Evolutionary conservation across 2,888 invertebrate species (phyloP), one percentile per base, ranked within the genome.

Genomic region (Anthoptus insignis): DNA sequence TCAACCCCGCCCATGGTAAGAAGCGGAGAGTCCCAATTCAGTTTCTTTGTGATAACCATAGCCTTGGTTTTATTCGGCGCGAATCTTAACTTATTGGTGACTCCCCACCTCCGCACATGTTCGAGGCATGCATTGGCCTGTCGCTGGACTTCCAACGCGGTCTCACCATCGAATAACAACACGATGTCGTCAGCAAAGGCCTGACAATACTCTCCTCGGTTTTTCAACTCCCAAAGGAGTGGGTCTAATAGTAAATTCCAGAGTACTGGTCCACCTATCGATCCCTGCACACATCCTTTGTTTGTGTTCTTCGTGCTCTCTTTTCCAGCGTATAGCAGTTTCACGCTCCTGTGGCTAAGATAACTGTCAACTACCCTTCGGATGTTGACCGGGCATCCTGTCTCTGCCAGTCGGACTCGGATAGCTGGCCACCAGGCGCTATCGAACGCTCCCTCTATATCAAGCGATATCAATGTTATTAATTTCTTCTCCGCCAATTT

Each of bases 341-440:
- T 27, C 5, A 27, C 27, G 7, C 27, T 27, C 3, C 27, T 3
- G 3, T 27, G 27, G 27, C 7, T 27, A 3, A 27, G 27, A 7
- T 27, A 27, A 27, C 27, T 27, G 27, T 27, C 27, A 27, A 27
- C 5, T 5, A 27, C 5, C 27, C 27, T 27, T 7, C 27, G 3
- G 5, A 27, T 5, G 27, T 27, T 27, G 3, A 27, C 7, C 27
- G 27, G 27, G 7, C 27, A 27, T 27, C 7, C 7, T 27, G 3
- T 7, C 27, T 27, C 27, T 5, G 27, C 27, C 19, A 19, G 9
- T 45, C 9, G 45, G 45, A 32, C 32, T 54, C 7, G 11, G 37
- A 73, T 69, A 3, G 37, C 27, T 13, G 72, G 73, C 73, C 72
- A 73, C 72, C 70, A 74, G 9, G 73, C 72, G 58, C 65, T 64